Percentiles rank a stretch among this genome's conserved stretches.
Evolutionary conservation across 2,888 invertebrate genomes (phyloP).

Genomic region (Amblyjoppa proteus): DNA sequence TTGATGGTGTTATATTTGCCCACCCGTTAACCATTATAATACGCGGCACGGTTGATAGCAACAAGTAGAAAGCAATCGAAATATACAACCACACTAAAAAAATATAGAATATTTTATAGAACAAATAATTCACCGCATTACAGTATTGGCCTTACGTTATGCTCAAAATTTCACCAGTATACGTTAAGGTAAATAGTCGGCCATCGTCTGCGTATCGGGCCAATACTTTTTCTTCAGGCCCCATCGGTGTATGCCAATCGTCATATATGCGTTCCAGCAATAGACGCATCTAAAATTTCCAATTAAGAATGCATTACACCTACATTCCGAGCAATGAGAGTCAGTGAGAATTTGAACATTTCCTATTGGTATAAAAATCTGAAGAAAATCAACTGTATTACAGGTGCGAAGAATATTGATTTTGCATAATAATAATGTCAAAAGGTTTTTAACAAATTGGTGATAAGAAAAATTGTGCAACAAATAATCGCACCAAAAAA

Average conservation of each 20-base stretch:
- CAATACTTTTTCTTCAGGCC: not conserved
- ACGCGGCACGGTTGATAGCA: conserved; percentile 1
- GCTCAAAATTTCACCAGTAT: conserved; percentile 1
- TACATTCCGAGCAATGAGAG: too few species aligned
- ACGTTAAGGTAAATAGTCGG: not conserved
- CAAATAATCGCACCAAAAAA: too few species aligned
- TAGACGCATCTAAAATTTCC: not conserved
- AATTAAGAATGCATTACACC: not conserved
- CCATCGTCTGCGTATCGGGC: conserved; percentile 21
- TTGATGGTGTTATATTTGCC: not conserved
- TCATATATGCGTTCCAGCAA: conserved; percentile 7
- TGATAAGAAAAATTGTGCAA: too few species aligned
- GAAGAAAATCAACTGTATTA: too few species aligned
- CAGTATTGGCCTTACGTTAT: not conserved
- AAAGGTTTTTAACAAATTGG: too few species aligned
- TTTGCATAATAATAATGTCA: too few species aligned
- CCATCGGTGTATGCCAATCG: not conserved
- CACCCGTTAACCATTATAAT: not conserved
- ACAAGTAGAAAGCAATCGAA: conserved; percentile 1
- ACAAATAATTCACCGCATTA: not conserved
- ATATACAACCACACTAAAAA: conserved; percentile 13
- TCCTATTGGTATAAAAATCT: too few species aligned
- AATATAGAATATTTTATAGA: not conserved
- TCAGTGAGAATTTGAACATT: too few species aligned
- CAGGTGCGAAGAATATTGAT: too few species aligned